phyloP scores from a whole-genome alignment of 2,797 vertebrate species.

The Tangara arthus region DNA sequence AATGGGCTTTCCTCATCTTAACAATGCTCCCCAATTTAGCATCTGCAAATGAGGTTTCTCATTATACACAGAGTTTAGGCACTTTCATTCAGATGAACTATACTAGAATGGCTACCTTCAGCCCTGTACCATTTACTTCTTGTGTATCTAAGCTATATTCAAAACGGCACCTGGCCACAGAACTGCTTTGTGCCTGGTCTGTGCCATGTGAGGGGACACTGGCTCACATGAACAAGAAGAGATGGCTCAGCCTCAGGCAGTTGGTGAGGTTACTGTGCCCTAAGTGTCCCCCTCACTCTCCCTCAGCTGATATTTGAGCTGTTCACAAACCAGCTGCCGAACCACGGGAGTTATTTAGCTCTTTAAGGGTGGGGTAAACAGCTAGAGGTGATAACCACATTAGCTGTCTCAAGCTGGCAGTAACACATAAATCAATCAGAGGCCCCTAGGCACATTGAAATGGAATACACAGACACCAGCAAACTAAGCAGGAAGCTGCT shows the following conservation, averaged over 20 bases:
- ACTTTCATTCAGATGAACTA: background rate
- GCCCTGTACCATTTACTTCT: background rate
- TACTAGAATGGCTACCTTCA: background rate
- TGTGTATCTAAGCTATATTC: background rate
- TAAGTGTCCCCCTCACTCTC: background rate
- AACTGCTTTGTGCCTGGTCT: background rate
- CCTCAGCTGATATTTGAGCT: constrained; percentile 36
- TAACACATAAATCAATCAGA: constrained; percentile 50
- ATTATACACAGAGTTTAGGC: background rate
- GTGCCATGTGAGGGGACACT: background rate
- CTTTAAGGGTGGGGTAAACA: constrained; percentile 47
- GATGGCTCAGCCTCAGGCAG: background rate
- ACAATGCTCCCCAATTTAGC: background rate
- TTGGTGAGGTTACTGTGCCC: background rate
- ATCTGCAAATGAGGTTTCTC: background rate
- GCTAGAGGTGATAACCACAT: constrained; percentile 65
- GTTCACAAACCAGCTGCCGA: constrained; percentile 50
- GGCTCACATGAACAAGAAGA: background rate
- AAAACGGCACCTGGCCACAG: background rate
- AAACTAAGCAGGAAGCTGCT: background rate
- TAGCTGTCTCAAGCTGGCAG: constrained; percentile 39
- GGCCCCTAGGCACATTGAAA: constrained; percentile 17
- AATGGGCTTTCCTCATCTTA: background rate
- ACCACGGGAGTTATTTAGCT: constrained; percentile 51
- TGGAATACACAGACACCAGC: background rate